Conservation (phyloP, 2,113 vertebrate genomes). For the Salvelinus fontinalis region DNA sequence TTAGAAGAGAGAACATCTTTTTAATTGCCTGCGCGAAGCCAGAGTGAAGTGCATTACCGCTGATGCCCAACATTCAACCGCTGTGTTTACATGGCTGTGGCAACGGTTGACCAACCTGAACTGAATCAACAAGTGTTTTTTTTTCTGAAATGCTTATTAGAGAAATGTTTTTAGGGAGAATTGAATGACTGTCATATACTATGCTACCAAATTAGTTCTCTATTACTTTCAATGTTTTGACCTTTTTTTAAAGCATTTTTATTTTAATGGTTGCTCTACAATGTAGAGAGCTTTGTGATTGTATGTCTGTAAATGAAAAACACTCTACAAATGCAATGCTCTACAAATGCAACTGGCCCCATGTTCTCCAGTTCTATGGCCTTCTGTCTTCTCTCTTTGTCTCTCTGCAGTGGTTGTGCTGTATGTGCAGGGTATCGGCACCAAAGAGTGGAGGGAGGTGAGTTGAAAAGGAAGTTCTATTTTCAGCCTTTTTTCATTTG, state of each 20-base stretch:
- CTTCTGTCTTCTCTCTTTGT: constrained; percentile 17
- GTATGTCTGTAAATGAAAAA: no score
- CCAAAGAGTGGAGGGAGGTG: constrained; percentile 88
- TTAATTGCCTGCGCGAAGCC: constrained; percentile 54
- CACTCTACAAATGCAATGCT: no score
- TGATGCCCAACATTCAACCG: constrained; percentile 44
- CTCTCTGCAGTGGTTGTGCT: constrained; percentile 78
- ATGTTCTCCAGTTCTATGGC: not conserved
- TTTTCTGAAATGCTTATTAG: no score
- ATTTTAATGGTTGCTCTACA: no score
- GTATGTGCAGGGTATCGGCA: constrained; percentile 79
- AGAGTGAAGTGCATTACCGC: constrained; percentile 51
- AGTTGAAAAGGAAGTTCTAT: constrained; percentile 44
- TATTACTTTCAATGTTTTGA: not conserved
- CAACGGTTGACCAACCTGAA: not conserved
- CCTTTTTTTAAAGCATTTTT: not conserved
- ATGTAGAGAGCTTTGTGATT: no score
- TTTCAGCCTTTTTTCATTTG: not conserved
- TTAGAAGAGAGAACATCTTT: constrained; percentile 54
- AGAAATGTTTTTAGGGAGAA: no score
- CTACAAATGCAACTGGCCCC: no score
- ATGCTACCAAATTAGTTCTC: not conserved
- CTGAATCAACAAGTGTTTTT: not conserved
- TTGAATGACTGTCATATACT: no score
- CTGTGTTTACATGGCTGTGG: not conserved